These are phyloP conservation scores for Noctua janthina DNA, from an alignment of 2,888 invertebrate genomes.

Conservation along the genomic window DNA sequence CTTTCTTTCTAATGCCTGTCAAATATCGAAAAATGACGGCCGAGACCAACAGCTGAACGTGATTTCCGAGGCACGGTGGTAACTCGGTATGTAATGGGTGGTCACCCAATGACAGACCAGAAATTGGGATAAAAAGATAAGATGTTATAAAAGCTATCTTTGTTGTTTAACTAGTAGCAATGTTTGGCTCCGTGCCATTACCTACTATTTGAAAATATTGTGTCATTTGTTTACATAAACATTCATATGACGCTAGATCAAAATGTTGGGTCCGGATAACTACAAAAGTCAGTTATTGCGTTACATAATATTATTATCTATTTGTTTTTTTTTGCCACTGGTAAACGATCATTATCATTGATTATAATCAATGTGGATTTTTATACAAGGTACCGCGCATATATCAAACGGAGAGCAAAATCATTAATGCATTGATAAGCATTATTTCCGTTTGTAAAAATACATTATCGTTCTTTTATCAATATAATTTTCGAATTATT, in stretches of 20 bases:
- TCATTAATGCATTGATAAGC: slow-evolving; percentile 45
- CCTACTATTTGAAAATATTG: background rate
- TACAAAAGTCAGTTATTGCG: background rate
- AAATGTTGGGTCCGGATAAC: no score
- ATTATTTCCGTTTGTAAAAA: slow-evolving; percentile 16
- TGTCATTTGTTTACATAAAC: background rate
- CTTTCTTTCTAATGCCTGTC: no score
- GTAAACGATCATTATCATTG: slow-evolving; percentile 26
- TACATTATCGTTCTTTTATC: slow-evolving; percentile 23
- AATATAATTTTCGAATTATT: slow-evolving; percentile 22
- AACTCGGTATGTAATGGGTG: no score
- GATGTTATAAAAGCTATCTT: background rate
- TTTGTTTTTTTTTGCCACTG: slow-evolving; percentile 24
- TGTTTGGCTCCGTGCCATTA: background rate
- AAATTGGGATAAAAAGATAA: background rate
- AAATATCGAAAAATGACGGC: no score
- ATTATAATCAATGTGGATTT: slow-evolving; percentile 35
- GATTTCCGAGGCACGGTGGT: no score
- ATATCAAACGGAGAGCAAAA: slow-evolving; percentile 37
- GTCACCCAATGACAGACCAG: no score
- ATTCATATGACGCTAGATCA: background rate
- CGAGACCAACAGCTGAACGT: no score
- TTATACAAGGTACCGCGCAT: slow-evolving; percentile 26
- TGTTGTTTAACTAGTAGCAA: background rate
- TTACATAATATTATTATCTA: slow-evolving; percentile 10